Evolutionary conservation across 2,797 vertebrate species (phyloP).

Genomic region (Craterocephalus amniculus): DNA sequence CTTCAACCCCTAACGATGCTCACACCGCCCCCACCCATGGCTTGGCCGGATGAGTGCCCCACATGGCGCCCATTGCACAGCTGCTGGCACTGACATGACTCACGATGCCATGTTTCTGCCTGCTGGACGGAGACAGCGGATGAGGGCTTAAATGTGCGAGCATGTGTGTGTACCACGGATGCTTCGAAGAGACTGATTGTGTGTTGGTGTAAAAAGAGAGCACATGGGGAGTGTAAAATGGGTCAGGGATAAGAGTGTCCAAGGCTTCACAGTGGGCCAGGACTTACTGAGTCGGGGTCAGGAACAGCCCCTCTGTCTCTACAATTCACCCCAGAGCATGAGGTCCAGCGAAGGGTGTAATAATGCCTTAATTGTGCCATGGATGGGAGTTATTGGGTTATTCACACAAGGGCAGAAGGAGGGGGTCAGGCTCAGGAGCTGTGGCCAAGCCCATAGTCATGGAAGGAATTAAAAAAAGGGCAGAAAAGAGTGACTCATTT

Average conservation of each 20-base stretch:
- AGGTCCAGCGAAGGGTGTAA: conserved; percentile 75
- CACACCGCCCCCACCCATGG: conserved; percentile 39
- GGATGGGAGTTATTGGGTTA: conserved; percentile 74
- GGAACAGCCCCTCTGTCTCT: conserved; percentile 41
- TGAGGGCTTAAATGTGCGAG: conserved; percentile 20
- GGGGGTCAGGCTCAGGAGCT: conserved; percentile 59
- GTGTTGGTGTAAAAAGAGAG: conserved; percentile 45
- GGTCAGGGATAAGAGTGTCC: conserved; percentile 74
- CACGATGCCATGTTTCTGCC: conserved; percentile 70
- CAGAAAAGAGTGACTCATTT: conserved; percentile 76
- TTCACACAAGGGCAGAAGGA: conserved; percentile 68
- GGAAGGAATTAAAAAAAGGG: conserved; percentile 59
- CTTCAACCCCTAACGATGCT: conserved; percentile 49
- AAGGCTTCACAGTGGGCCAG: conserved; percentile 56
- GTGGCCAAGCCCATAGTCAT: conserved; percentile 68
- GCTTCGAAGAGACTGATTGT: conserved; percentile 34
- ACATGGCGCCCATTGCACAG: conserved; percentile 73
- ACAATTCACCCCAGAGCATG: conserved; percentile 64
- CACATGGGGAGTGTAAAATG: conserved; percentile 68
- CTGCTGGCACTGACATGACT: conserved; percentile 77
- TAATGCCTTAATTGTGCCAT: conserved; percentile 81
- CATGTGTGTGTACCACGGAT: not conserved
- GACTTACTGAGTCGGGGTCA: conserved; percentile 38
- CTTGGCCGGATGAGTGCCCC: conserved; percentile 67
- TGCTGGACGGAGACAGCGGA: conserved; percentile 55